These are phyloP conservation scores for Diarsia dahlii DNA, from an alignment of 2,888 invertebrate genomes.

Conservation along the genomic window DNA sequence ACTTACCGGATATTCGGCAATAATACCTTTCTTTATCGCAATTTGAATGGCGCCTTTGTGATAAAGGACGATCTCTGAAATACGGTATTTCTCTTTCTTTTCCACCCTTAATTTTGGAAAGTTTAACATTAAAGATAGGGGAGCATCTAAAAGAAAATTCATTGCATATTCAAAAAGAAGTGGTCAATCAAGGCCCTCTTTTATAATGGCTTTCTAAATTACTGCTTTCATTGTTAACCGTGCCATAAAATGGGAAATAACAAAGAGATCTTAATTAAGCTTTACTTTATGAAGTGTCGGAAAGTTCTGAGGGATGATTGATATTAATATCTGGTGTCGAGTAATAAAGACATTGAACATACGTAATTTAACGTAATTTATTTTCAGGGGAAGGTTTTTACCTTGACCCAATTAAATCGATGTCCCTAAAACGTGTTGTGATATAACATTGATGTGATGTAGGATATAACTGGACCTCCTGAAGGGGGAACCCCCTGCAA, in stretches of 20 bases:
- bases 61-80: slow-evolving; percentile 15
- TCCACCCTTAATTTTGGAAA: slow-evolving; percentile 9
- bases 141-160: slow-evolving; percentile 33
- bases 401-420: slow-evolving; percentile 29
- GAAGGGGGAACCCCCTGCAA: slow-evolving; percentile 1
- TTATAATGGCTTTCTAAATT: slow-evolving; percentile 45
- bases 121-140: slow-evolving; percentile 40
- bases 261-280: slow-evolving; percentile 56
- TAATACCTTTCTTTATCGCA: slow-evolving; percentile 32
- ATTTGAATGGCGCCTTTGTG: slow-evolving; percentile 32
- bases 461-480: slow-evolving; percentile 27
- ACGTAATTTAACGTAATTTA: slow-evolving; percentile 39
- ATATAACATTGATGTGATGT: slow-evolving; percentile 13
- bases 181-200: slow-evolving; percentile 40
- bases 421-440: slow-evolving; percentile 15
- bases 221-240: slow-evolving; percentile 40
- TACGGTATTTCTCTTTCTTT: slow-evolving; percentile 21
- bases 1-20: slow-evolving; percentile 37
- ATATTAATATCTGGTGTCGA: slow-evolving; percentile 45
- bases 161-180: slow-evolving; percentile 43
- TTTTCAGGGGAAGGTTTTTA: slow-evolving; percentile 20
- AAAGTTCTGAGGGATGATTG: slow-evolving; percentile 36
- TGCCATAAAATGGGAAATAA: slow-evolving; percentile 49
- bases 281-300: slow-evolving; percentile 20
- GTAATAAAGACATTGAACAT: slow-evolving; percentile 28